Conservation (phyloP, 2,113 vertebrate species). For the Elachura formosa region DNA sequence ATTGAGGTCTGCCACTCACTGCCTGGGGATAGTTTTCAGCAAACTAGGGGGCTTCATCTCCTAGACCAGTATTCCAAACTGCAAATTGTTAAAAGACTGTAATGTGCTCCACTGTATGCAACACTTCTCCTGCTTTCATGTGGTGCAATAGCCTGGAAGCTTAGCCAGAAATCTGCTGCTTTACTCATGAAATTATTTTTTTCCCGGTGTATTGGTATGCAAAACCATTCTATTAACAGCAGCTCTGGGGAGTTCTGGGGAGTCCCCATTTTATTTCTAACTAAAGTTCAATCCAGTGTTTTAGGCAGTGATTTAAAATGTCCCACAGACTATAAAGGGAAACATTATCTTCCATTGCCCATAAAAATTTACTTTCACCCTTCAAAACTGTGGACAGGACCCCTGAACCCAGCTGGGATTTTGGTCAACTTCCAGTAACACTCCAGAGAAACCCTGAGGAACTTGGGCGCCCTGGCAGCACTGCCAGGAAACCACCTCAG, state of each 20-base stretch:
- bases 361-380: neutral
- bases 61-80: neutral
- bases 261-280: neutral
- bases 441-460: neutral
- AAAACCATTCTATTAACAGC: neutral
- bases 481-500: neutral
- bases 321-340: neutral
- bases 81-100: neutral
- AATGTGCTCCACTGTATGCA: neutral
- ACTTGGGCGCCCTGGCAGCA: neutral
- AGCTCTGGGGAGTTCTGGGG: neutral
- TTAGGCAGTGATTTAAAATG: neutral
- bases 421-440: neutral
- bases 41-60: neutral
- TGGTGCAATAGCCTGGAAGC: neutral
- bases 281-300: neutral
- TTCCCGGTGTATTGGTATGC: neutral
- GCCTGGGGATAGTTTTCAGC: neutral
- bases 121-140: neutral
- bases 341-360: neutral
- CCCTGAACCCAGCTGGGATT: neutral
- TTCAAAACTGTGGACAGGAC: neutral
- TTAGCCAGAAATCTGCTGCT: neutral
- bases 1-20: neutral
- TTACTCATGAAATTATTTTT: neutral